A percentile compares a stretch with the other conserved stretches of the same genome.
These are phyloP conservation scores for Leptobrachium leishanense DNA, from an alignment of 2,113 vertebrate species.

Conservation along the genomic window DNA sequence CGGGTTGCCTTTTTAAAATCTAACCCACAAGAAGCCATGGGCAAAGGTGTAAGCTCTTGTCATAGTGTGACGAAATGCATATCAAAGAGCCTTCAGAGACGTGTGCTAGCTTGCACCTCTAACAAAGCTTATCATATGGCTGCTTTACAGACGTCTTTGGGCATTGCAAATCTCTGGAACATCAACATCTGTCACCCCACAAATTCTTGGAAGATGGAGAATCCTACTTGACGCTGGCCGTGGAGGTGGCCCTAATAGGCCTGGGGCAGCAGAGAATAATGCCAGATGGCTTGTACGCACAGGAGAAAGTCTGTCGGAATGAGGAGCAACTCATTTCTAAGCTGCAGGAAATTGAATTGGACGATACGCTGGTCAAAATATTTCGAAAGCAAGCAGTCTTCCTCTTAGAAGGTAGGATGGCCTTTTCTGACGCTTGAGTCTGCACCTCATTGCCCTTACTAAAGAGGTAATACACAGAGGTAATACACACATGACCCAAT, in stretches of 20 bases:
- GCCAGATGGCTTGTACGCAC: conserved; percentile 93
- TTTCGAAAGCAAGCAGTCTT: conserved; percentile 91
- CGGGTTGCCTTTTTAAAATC: no score
- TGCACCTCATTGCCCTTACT: background rate
- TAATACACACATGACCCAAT: no score
- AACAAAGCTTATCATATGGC: no score
- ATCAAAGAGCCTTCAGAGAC: no score
- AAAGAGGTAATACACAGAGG: no score
- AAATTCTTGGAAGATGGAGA: conserved; percentile 90
- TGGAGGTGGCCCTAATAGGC: conserved; percentile 89
- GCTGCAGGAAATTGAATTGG: conserved; percentile 87
- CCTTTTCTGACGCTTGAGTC: background rate
- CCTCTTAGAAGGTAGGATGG: conserved; percentile 85
- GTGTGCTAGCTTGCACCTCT: no score
- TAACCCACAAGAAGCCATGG: no score
- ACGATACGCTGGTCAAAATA: conserved; percentile 87
- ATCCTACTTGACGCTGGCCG: conserved; percentile 82
- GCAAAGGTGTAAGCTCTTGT: no score
- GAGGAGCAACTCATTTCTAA: conserved; percentile 92
- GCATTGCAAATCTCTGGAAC: conserved; percentile 80
- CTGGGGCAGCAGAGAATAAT: conserved; percentile 93
- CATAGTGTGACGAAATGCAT: no score
- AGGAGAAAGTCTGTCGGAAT: conserved; percentile 93
- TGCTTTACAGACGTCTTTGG: conserved; percentile 69
- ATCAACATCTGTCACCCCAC: conserved; percentile 82